phyloP scores from a whole-genome alignment of 2,888 invertebrate genomes.

The Lasioglossum oenotherae region DNA sequence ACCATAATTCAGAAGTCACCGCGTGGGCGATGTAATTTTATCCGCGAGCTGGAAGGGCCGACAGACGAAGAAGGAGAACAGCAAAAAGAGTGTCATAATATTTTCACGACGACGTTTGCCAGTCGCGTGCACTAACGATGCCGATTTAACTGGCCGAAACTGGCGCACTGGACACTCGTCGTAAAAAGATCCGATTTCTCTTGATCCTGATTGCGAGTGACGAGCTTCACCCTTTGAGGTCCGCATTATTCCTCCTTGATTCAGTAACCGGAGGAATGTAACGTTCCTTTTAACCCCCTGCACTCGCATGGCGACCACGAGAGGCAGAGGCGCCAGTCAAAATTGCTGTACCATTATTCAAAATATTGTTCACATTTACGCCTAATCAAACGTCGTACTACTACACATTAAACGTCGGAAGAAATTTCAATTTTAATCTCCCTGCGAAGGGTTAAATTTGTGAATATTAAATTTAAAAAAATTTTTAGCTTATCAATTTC shows the following conservation, averaged over 20 bases:
- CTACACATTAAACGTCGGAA: too few relatives aligned
- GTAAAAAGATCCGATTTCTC: slow-evolving; percentile 8
- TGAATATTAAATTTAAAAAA: too few relatives aligned
- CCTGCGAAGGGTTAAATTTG: too few relatives aligned
- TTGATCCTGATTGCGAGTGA: not conserved
- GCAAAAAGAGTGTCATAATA: slow-evolving; percentile 39
- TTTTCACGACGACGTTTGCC: slow-evolving; percentile 21
- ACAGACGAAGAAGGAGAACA: slow-evolving; percentile 1
- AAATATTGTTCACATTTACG: too few relatives aligned
- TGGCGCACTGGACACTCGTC: slow-evolving; percentile 33
- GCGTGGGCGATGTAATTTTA: slow-evolving; percentile 67
- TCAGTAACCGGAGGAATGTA: not conserved
- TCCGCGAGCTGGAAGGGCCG: slow-evolving; percentile 24
- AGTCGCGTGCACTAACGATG: slow-evolving; percentile 35
- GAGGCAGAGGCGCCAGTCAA: too few relatives aligned
- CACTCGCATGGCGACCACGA: too few relatives aligned
- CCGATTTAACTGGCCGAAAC: slow-evolving; percentile 32
- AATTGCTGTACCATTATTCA: too few relatives aligned
- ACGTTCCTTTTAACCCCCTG: too few relatives aligned
- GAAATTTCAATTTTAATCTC: too few relatives aligned
- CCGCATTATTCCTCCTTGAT: not conserved
- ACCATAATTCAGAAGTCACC: slow-evolving; percentile 67
- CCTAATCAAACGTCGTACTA: too few relatives aligned
- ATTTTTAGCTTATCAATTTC: too few relatives aligned
- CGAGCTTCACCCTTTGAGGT: not conserved